A percentile compares a stretch with the other conserved stretches of the same genome.
Evolutionary conservation across 1,140 invertebrate genomes (phyloP).

Genomic region (silkworm (Bombyx mori)): DNA sequence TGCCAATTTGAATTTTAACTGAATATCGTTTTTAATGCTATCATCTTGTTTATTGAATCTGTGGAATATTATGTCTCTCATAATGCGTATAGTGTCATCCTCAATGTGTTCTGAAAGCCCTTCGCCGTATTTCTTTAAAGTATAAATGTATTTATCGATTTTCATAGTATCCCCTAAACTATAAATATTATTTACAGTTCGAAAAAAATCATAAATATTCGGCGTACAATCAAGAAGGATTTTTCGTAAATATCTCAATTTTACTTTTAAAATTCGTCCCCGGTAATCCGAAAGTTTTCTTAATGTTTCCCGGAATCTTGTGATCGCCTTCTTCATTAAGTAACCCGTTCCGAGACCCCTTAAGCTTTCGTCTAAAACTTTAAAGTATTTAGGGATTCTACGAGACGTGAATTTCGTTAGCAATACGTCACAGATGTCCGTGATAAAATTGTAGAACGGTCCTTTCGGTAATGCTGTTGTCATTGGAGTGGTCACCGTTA

Average conservation of each 20-base stretch:
- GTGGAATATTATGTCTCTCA: constrained; percentile 16
- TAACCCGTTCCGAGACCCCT: constrained; percentile 9
- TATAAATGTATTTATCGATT: constrained; percentile 28
- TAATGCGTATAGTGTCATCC: constrained; percentile 15
- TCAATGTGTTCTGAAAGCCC: constrained; percentile 12
- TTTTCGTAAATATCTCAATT: constrained; percentile 17
- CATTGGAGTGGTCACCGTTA: constrained; percentile 1
- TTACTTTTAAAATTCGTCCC: constrained; percentile 9
- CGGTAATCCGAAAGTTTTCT: constrained; percentile 11
- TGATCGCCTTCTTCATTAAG: constrained; percentile 15
- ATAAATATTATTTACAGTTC: constrained; percentile 22
- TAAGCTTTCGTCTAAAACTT: constrained; percentile 16
- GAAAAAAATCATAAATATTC: constrained; percentile 20
- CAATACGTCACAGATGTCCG: constrained; percentile 18
- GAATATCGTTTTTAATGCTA: constrained; percentile 13
- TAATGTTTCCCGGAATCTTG: constrained; percentile 15
- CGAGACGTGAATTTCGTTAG: constrained; percentile 11
- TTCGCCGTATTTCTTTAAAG: constrained; percentile 19
- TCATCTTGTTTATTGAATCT: constrained; percentile 15
- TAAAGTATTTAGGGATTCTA: constrained; percentile 16
- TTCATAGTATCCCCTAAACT: constrained; percentile 13
- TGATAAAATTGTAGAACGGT: constrained; percentile 21
- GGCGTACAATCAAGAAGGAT: constrained; percentile 13
- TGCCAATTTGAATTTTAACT: constrained; percentile 21
- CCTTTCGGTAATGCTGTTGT: constrained; percentile 12